Evolutionary conservation across 1,140 invertebrate species (phyloP).

Genomic region (Planococcus citri): DNA sequence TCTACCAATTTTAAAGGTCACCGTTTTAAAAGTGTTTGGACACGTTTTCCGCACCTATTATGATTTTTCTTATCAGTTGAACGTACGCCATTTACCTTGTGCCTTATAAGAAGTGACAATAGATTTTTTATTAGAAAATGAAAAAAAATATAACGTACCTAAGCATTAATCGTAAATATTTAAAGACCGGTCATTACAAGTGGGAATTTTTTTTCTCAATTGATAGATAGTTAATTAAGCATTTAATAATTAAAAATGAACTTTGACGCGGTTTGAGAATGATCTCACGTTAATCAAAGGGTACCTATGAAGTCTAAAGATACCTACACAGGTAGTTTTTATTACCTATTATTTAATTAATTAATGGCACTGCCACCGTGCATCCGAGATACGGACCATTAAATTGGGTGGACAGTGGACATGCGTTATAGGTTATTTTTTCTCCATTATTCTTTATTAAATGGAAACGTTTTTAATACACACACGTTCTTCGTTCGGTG

Average conservation of each 20-base stretch:
- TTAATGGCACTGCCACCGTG: background rate
- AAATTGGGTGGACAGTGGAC: background rate
- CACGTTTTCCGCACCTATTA: too few species aligned
- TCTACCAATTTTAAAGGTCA: too few species aligned
- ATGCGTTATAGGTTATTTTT: background rate
- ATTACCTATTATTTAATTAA: background rate
- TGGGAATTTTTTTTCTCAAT: background rate
- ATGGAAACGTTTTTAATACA: background rate
- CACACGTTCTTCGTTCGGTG: background rate
- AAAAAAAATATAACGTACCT: too few species aligned
- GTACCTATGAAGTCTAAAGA: too few species aligned
- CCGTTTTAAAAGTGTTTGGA: too few species aligned
- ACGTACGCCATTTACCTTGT: too few species aligned
- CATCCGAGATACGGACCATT: background rate
- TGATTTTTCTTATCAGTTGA: too few species aligned
- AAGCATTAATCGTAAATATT: too few species aligned
- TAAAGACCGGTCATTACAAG: background rate
- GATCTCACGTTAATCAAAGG: background rate
- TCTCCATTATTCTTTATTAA: too few species aligned
- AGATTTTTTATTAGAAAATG: background rate
- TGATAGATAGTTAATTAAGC: background rate
- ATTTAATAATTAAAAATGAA: background rate
- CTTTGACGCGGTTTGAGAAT: background rate
- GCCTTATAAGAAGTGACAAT: constrained; percentile 7
- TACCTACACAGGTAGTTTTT: too few species aligned